These are phyloP conservation scores for Poeciliopsis infans DNA, from an alignment of 2,797 vertebrate genomes.

Conservation along the genomic window DNA sequence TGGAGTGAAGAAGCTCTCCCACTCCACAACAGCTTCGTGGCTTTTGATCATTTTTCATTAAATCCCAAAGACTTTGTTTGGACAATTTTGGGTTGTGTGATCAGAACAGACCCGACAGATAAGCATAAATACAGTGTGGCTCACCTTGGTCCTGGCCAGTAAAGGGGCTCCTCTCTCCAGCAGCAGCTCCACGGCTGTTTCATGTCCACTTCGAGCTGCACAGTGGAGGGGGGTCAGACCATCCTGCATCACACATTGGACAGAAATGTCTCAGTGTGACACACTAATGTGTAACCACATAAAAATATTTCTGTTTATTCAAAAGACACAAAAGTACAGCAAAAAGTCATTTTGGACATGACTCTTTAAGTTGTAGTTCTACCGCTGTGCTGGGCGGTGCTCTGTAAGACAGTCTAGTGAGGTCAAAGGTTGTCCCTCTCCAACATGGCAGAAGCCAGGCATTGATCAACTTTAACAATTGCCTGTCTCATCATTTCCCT, in stretches of 20 bases:
- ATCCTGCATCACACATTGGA: conserved; percentile 80
- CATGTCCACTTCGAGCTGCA: conserved; percentile 95
- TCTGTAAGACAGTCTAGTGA: too few species aligned
- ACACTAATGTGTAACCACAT: too few species aligned
- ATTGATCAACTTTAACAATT: too few species aligned
- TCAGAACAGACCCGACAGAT: background rate
- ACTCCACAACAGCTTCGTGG: background rate
- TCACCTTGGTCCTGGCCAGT: conserved; percentile 95
- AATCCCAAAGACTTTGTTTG: background rate
- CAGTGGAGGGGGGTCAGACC: conserved; percentile 97
- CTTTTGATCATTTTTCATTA: background rate
- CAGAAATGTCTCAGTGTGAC: conserved; percentile 4
- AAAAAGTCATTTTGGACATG: too few species aligned
- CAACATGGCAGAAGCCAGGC: too few species aligned
- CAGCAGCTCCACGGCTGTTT: conserved; percentile 91
- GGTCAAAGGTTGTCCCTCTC: too few species aligned
- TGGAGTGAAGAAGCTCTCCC: background rate
- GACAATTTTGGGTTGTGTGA: background rate
- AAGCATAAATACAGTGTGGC: background rate
- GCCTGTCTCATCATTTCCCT: too few species aligned
- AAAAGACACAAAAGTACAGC: too few species aligned
- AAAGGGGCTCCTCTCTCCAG: conserved; percentile 94
- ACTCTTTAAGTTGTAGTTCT: too few species aligned
- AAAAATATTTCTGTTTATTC: too few species aligned
- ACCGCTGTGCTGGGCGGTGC: too few species aligned